Base-by-base conservation (phyloP, 2,888 invertebrate genomes). In the Monochamus alternatus region DNA sequence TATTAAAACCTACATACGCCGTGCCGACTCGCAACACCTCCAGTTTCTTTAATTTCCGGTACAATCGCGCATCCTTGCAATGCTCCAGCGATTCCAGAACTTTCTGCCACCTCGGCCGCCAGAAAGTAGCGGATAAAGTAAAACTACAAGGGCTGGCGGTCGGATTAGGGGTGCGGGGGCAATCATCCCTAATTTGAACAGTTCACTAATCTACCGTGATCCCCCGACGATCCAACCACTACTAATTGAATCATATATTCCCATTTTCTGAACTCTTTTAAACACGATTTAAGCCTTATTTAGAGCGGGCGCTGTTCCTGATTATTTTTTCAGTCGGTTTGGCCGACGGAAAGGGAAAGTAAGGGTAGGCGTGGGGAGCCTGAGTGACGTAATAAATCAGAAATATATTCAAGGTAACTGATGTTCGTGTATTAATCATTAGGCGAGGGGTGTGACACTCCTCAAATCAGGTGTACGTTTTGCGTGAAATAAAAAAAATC, bases 191-290 rank as follows among this genome's bases (percentile, higher is more conserved):
- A 69, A 69, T 69, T 69, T 69, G 60, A 69, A 69, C 69, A 69
- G 69, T 69, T 69, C 69, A 69, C 69, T 69, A 69, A 69, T 69
- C 60, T 31, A 69, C 60, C 69, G 32, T 60, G 69, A 69, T 69
- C 69, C 69, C 31, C n/a, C 47, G 31, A 2, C 44, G 47, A 60
- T 51, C 60, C 31, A 22, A 31, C 60, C 69, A 69, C 51, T 60
- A 60, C 69, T 69, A 69, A 69, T 69, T 69, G 69, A 69, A 69
- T 60, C 59, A 69, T 69, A 69, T 69, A 69, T 69, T 60, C 55
- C 60, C 69, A 69, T 69, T 60, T 60, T 60, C 47, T 55, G 47
- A 69, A 69, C 60, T 47, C 69, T 69, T 69, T 69, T 69, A 69
- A 60, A 55, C 47, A 44, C 47, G 60, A 12, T 55, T 59, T 68